Conservation (phyloP, 2,113 vertebrate genomes). For the Percina caprodes region DNA sequence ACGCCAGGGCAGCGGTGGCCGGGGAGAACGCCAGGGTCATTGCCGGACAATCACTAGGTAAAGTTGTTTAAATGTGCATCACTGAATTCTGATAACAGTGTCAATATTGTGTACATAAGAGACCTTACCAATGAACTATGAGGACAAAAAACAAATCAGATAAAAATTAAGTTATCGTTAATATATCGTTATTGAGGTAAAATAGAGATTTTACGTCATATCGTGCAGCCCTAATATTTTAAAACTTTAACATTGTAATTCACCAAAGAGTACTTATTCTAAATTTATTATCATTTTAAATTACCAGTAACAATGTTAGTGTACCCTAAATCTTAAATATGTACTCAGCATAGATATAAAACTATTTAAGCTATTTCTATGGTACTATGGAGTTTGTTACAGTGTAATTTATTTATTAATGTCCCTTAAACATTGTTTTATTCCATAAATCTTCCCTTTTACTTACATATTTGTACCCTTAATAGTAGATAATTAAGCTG, state of each 20-base stretch:
- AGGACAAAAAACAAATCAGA: too few relatives aligned
- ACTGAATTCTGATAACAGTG: background rate
- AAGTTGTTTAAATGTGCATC: background rate
- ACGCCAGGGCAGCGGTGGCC: slow-evolving; percentile 89
- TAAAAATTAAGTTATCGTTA: too few relatives aligned
- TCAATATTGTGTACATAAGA: background rate
- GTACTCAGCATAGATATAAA: too few relatives aligned
- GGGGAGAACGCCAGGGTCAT: slow-evolving; percentile 94
- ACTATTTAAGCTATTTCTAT: too few relatives aligned
- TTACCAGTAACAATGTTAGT: background rate
- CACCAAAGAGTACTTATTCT: too few relatives aligned
- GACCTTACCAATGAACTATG: background rate
- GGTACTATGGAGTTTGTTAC: background rate
- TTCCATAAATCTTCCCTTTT: background rate
- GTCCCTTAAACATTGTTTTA: too few relatives aligned
- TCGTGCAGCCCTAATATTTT: too few relatives aligned
- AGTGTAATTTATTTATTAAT: background rate
- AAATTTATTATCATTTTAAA: too few relatives aligned
- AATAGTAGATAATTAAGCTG: background rate
- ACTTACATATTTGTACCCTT: background rate
- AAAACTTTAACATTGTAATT: too few relatives aligned
- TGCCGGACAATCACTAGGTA: slow-evolving; percentile 94
- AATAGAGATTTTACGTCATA: too few relatives aligned
- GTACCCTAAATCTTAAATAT: background rate
- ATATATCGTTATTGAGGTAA: too few relatives aligned